Conservation (phyloP, 2,113 vertebrate species). For the Taurulus bubalis region DNA sequence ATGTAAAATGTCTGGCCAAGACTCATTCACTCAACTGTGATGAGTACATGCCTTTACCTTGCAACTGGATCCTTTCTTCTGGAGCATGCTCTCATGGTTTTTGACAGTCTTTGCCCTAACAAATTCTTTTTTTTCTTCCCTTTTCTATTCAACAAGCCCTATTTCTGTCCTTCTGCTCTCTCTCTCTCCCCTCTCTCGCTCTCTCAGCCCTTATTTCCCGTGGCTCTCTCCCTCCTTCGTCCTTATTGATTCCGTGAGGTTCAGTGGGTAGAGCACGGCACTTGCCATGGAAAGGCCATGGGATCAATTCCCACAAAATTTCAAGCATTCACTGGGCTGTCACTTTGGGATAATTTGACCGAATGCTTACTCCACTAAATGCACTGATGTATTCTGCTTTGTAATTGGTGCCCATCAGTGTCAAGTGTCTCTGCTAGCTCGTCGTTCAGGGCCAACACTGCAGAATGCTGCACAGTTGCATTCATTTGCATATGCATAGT, state of each 20-base stretch:
- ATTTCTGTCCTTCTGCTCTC: constrained; percentile 42
- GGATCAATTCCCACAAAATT: constrained; percentile 75
- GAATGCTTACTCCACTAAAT: constrained; percentile 51
- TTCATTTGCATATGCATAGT: constrained; percentile 36
- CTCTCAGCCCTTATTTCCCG: constrained; percentile 16
- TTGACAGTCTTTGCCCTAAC: constrained; percentile 49
- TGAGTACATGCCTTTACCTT: constrained; percentile 57
- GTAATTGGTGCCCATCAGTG: constrained; percentile 73
- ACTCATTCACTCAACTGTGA: constrained; percentile 57
- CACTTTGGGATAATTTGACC: constrained; percentile 69
- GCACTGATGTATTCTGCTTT: constrained; percentile 63
- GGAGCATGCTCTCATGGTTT: constrained; percentile 35
- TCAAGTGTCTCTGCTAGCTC: constrained; percentile 64
- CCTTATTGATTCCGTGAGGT: constrained; percentile 67
- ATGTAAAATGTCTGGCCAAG: constrained; percentile 47
- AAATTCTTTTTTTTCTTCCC: constrained; percentile 30
- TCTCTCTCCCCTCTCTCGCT: constrained; percentile 1
- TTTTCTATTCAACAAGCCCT: constrained; percentile 41
- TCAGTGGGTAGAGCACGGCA: constrained; percentile 60
- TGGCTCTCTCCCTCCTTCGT: constrained; percentile 31
- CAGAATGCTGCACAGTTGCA: constrained; percentile 23
- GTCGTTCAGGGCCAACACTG: constrained; percentile 42
- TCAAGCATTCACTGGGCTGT: constrained; percentile 62
- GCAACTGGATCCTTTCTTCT: constrained; percentile 37
- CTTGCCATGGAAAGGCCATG: constrained; percentile 58